Base-by-base conservation (phyloP, 1,140 invertebrate genomes). In the Berghia stephanieae region DNA sequence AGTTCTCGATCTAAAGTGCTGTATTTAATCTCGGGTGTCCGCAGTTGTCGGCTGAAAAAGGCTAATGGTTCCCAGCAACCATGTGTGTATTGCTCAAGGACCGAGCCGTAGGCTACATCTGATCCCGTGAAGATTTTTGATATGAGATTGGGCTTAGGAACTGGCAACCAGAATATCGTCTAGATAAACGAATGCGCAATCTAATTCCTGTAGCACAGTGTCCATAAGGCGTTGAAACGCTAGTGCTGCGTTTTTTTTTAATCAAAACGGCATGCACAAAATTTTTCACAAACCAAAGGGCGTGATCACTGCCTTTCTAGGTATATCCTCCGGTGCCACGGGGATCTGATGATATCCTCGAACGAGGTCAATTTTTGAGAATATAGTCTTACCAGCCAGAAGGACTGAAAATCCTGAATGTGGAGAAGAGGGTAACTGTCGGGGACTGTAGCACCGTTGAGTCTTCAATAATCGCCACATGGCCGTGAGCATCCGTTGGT, bases 21-120 rank as follows among this genome's bases (percentile, higher is more conserved):
- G 24, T 72, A 36, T 72, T 72, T 72, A 10, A 24, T 46, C 31
- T 72, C 70, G 36, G 70, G 18, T 0, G 44, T 46, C 5, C 42
- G 52, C 27, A 72, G 70, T 49, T 72, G 44, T 52, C 70, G 43
- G 34, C 42, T 49, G 70, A 72, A 52, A 44, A 72, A 72, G 18
- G 42, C 70, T 13, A 72, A 34, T 13, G 70, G 70, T 72, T 1
- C 70, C 70, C 70, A 72, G 46, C 21, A 31, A 31, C 46, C 31
- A 3, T 46, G 42, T 6, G 44, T 42, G 44, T 52, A 36, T 44
- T 72, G 70, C 46, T 72, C 70, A 31, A 72, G 46, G 24, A 1
- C 10, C 31, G 70, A 42, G 31, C 70, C 70, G 24, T 38, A 31
- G 38, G 70, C 70, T 72, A 34, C 18, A 34, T 72, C 46, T 4